phyloP scores from a whole-genome alignment of 2,113 vertebrate genomes.

The Tupaia chinensis region DNA sequence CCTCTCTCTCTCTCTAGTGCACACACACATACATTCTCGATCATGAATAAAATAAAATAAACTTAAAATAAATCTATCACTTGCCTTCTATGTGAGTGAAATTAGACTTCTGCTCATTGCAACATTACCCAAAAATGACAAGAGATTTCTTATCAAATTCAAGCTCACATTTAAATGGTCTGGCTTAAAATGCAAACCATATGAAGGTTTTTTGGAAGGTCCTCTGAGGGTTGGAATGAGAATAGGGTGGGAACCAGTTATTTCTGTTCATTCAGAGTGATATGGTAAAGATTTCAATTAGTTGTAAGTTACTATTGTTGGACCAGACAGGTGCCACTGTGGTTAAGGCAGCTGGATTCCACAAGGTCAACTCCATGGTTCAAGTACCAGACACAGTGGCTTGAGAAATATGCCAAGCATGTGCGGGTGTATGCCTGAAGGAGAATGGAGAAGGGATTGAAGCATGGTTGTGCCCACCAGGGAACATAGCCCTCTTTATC shows the following conservation, averaged over 20 bases:
- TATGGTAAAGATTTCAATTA: conserved; percentile 1
- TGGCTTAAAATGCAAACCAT: conserved; percentile 44
- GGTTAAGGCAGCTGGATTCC: too few species aligned
- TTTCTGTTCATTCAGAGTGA: conserved; percentile 15
- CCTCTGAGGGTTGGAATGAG: not conserved
- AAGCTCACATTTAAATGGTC: not conserved
- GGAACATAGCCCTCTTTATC: too few species aligned
- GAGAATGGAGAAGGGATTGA: too few species aligned
- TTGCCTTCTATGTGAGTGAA: conserved; percentile 4
- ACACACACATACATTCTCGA: too few species aligned
- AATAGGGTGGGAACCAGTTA: not conserved
- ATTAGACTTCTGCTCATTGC: conserved; percentile 5
- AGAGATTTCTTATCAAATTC: conserved; percentile 5
- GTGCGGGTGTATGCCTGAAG: too few species aligned
- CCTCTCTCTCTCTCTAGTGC: too few species aligned
- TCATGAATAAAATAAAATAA: too few species aligned
- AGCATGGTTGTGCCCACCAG: too few species aligned
- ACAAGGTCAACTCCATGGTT: too few species aligned
- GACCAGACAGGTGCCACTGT: too few species aligned
- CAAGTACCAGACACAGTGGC: too few species aligned
- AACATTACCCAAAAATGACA: conserved; percentile 15
- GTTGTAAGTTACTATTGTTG: conserved; percentile 36
- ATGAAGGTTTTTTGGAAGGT: not conserved
- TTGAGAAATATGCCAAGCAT: too few species aligned
- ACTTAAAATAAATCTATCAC: not conserved